Evolutionary conservation across 1,140 invertebrate genomes (phyloP).

Genomic region (Chrysomallon squamiferum): DNA sequence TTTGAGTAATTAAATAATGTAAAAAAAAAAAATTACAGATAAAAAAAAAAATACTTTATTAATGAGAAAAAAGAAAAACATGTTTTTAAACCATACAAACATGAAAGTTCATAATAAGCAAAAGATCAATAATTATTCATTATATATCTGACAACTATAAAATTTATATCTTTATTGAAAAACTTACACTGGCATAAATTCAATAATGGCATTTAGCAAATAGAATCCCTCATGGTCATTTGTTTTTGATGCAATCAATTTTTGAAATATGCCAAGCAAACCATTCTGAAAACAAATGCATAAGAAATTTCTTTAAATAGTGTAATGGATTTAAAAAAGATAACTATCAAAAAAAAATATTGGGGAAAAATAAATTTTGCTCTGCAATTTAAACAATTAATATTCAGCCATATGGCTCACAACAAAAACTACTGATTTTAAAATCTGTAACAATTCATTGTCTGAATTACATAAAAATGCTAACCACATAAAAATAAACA

Average conservation of each 20-base stretch:
- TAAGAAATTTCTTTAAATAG: neutral
- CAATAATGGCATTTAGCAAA: slow-evolving; percentile 83
- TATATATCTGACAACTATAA: neutral
- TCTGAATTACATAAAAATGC: no score
- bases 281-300: slow-evolving; percentile 73
- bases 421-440: no score
- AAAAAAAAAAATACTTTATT: neutral
- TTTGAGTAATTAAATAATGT: neutral
- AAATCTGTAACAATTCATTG: no score
- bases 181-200: slow-evolving; percentile 76
- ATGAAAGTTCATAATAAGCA: neutral
- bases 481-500: no score
- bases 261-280: slow-evolving; percentile 94
- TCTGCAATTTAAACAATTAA: no score
- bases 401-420: no score
- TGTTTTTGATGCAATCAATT: slow-evolving; percentile 91
- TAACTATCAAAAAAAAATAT: no score
- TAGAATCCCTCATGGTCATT: slow-evolving; percentile 97
- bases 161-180: neutral
- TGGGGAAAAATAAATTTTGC: no score
- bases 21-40: neutral
- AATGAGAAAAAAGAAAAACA: no score
- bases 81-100: no score
- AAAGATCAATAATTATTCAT: neutral
- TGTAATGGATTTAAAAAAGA: no score